A percentile compares a stretch with the other conserved stretches of the same genome.
Evolutionary conservation across 2,888 invertebrate species (phyloP).

Genomic region (Frankliniella fusca): DNA sequence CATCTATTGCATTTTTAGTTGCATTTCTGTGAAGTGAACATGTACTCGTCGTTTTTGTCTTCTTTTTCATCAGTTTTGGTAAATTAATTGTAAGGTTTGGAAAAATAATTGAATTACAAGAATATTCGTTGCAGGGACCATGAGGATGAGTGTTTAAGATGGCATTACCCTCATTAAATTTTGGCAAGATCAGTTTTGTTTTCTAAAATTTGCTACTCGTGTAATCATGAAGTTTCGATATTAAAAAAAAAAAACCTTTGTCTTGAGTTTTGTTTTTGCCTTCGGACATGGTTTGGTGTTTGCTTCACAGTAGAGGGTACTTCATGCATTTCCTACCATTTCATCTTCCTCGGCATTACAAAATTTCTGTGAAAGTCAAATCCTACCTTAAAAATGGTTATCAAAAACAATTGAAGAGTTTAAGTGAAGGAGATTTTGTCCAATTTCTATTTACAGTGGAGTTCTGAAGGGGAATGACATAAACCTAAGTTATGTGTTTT

Average conservation of each 20-base stretch:
- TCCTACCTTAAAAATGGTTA: too few relatives aligned
- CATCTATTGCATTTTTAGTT: neutral
- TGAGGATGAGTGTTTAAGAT: neutral
- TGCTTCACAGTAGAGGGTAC: too few relatives aligned
- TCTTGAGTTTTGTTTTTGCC: too few relatives aligned
- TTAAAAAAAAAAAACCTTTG: too few relatives aligned
- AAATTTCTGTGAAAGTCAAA: too few relatives aligned
- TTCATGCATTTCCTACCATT: too few relatives aligned
- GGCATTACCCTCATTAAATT: too few relatives aligned
- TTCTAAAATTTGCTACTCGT: too few relatives aligned
- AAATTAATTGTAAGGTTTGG: neutral
- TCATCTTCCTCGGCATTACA: too few relatives aligned
- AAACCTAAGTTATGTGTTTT: neutral
- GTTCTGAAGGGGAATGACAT: neutral
- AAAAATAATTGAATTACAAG: neutral
- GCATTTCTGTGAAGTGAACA: neutral
- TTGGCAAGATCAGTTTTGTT: too few relatives aligned
- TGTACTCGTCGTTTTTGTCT: neutral
- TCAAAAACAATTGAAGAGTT: neutral
- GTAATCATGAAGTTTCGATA: too few relatives aligned
- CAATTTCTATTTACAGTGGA: neutral
- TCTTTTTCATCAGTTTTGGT: neutral
- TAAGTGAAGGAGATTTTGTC: neutral
- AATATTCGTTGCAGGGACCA: neutral
- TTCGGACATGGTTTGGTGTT: too few relatives aligned